Evolutionary conservation across 2,797 vertebrate species (phyloP), one percentile per base, ranked within the genome.

Genomic region (Triplophysa bombifrons): DNA sequence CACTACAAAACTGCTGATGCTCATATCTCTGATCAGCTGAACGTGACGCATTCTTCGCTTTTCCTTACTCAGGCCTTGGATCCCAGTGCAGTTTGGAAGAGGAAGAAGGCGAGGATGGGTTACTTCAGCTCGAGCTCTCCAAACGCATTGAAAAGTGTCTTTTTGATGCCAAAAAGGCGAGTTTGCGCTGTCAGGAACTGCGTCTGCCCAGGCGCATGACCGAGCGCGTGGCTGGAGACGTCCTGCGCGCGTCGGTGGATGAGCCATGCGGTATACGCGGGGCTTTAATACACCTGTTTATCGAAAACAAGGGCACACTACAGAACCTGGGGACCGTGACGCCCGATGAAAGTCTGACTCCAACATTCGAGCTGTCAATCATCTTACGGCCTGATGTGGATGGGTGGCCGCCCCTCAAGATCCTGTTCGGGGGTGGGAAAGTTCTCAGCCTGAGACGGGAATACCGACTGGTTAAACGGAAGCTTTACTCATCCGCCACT

Each of bases 231-330:
- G 89, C 89, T 11, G 83, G 85, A 25, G 92, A 92, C n/a, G 86
- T 94, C 69, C 69, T 92, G 75, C 81, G 38, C 10, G 83, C 84
- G 25, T 90, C 93, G 0, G 68, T 69, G 0, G 90, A 91, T 0
- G 94, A 95, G 84, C 94, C 94, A 0, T 95, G 94, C 0, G 93
- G 94, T 0, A 87, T 94, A 2, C 90, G 92, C 0, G 94, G 94
- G 0, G 93, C 93, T 1, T 82, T 90, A 51, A 92, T 94, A 81
- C 64, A 76, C 6, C 44, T 95, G 25, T 91, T 87, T 11, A 64
- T 94, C 12, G 91, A 94, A 61, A 76, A 68, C 30, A 88, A 91
- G 65, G 86, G 89, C 0, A 80, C 82, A 12, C 82, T 91, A 17
- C 90, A 85, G 80, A 76, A 78, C 0, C 84, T 87, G 30, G 94